Evolutionary conservation across 2,113 vertebrate genomes (phyloP).

Genomic region (Dromaius novaehollandiae): DNA sequence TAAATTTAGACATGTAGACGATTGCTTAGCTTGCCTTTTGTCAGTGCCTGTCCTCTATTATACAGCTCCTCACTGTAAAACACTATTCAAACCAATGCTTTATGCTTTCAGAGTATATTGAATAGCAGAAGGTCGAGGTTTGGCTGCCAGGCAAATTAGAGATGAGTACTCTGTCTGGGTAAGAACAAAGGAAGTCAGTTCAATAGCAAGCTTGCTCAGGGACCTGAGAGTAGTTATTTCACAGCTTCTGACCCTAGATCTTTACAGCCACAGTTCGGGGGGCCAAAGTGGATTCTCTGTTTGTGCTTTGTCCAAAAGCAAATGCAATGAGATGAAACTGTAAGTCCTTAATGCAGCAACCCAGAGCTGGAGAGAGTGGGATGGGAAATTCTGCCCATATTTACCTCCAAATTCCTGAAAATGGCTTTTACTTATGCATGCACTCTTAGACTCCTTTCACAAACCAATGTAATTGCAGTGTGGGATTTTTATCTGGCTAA

Average conservation of each 20-base stretch:
- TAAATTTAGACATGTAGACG: not conserved
- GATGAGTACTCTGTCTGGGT: not conserved
- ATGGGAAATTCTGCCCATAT: not conserved
- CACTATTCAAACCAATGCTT: not conserved
- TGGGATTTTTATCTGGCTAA: not conserved
- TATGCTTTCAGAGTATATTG: not conserved
- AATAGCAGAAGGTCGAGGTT: conserved; percentile 22
- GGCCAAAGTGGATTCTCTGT: not conserved
- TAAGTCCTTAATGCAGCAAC: not conserved
- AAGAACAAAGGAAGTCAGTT: conserved; percentile 2
- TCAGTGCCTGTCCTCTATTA: not conserved
- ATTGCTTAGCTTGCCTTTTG: not conserved
- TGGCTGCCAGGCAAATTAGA: conserved; percentile 18
- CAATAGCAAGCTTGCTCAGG: not conserved
- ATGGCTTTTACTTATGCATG: not conserved
- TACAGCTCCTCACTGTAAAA: not conserved
- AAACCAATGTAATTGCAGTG: not conserved
- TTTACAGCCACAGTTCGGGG: not conserved
- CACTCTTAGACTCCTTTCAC: not conserved
- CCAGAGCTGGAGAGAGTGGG: not conserved
- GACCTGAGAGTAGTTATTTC: conserved; percentile 10
- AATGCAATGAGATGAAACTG: not conserved
- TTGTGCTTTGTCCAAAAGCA: not conserved
- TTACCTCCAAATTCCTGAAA: not conserved
- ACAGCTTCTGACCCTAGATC: conserved; percentile 1